Evolutionary conservation across 2,113 vertebrate genomes (phyloP).

Genomic region (Coptodon rendalli): DNA sequence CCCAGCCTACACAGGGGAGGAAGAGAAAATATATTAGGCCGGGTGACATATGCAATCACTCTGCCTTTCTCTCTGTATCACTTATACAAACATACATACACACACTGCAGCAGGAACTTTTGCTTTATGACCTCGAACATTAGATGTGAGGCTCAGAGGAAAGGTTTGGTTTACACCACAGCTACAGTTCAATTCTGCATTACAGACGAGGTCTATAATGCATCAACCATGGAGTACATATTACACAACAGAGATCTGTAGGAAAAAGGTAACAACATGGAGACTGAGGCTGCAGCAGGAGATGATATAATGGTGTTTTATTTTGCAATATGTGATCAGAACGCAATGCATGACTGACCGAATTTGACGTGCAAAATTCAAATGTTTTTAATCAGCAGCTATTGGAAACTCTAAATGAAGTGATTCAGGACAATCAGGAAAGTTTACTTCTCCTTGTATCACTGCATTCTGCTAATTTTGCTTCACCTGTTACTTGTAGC

Average conservation of each 20-base stretch:
- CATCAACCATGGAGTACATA: not conserved
- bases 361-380: not conserved
- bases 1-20: not conserved
- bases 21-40: constrained; percentile 1
- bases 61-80: not conserved
- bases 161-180: not conserved
- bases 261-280: not conserved
- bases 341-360: not conserved
- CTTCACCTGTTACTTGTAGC: not conserved
- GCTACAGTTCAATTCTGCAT: not conserved
- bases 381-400: not conserved
- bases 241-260: not conserved
- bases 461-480: not conserved
- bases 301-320: not conserved
- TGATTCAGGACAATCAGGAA: not conserved
- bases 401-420: not conserved
- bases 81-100: not conserved
- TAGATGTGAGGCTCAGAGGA: not conserved
- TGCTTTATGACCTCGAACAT: not conserved
- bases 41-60: not conserved
- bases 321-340: not conserved
- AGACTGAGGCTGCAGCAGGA: not conserved
- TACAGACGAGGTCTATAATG: not conserved
- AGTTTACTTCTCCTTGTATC: not conserved
- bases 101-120: not conserved